phyloP scores from a whole-genome alignment of 2,888 invertebrate genomes.

The Encarsia formosa region DNA sequence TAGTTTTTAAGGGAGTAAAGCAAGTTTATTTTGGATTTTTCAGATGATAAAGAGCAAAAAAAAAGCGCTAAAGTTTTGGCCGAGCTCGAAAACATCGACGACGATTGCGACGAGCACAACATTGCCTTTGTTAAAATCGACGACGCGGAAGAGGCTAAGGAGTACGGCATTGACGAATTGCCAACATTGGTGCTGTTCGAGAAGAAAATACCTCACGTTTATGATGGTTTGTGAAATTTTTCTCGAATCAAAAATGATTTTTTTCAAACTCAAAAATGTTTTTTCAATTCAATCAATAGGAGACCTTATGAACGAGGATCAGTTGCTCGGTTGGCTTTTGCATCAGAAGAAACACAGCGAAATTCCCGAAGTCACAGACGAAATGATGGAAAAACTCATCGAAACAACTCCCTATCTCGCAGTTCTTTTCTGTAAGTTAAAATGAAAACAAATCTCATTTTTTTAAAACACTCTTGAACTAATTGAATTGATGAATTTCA shows the following conservation, averaged over 20 bases:
- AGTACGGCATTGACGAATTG: constrained; percentile 79
- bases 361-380: constrained; percentile 88
- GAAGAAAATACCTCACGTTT: constrained; percentile 60
- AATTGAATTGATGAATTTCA: constrained; percentile 43
- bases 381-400: constrained; percentile 88
- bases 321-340: constrained; percentile 82
- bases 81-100: constrained; percentile 88
- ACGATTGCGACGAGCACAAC: constrained; percentile 87
- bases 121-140: constrained; percentile 90
- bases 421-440: constrained; percentile 77
- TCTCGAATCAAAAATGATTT: not conserved
- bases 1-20: not conserved
- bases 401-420: constrained; percentile 77
- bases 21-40: constrained; percentile 13
- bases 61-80: constrained; percentile 79
- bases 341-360: constrained; percentile 88
- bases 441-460: not conserved
- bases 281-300: constrained; percentile 58
- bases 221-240: constrained; percentile 53
- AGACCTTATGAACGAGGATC: constrained; percentile 85
- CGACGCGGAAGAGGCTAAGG: constrained; percentile 82
- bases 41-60: constrained; percentile 88
- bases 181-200: constrained; percentile 78
- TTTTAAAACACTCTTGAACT: not conserved
- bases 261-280: not conserved